Conservation (phyloP, 2,113 vertebrate genomes). For the Scytalopus superciliaris region DNA sequence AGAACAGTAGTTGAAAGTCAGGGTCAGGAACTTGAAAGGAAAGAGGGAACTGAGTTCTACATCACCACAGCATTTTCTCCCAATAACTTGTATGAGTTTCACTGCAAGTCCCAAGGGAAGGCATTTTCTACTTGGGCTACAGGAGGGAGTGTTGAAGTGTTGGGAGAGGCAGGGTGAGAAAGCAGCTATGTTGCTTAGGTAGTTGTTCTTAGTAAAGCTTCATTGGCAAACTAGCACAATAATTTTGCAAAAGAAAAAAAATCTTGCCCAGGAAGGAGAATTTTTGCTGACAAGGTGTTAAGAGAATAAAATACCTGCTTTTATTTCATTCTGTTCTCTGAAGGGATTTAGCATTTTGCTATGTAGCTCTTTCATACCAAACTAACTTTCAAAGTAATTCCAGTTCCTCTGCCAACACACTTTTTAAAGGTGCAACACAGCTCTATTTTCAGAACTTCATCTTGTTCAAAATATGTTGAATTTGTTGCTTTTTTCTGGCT, state of each 20-base stretch:
- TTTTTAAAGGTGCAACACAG: conserved; percentile 23
- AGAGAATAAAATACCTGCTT: conserved; percentile 50
- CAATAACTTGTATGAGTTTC: conserved; percentile 12
- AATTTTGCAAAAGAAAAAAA: conserved; percentile 28
- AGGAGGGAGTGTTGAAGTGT: conserved; percentile 66
- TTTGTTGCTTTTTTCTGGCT: background rate
- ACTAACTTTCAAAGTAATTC: conserved; percentile 25
- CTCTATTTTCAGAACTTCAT: background rate
- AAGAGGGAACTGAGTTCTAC: background rate
- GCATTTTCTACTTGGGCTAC: conserved; percentile 47
- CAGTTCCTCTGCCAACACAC: background rate
- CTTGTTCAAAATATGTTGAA: background rate
- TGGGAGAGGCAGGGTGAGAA: conserved; percentile 70
- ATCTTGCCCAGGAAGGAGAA: conserved; percentile 49
- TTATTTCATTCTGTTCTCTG: conserved; percentile 56
- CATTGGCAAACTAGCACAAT: conserved; percentile 58
- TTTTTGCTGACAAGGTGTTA: conserved; percentile 66
- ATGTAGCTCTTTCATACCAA: conserved; percentile 26
- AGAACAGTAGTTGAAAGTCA: background rate
- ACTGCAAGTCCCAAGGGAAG: conserved; percentile 55
- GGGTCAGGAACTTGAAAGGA: background rate
- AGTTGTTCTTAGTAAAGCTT: conserved; percentile 59
- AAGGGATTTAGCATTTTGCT: conserved; percentile 62
- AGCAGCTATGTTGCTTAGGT: conserved; percentile 51
- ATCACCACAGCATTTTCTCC: background rate